Evolutionary conservation across 2,113 vertebrate genomes (phyloP).

Genomic region (Barbus barbus): DNA sequence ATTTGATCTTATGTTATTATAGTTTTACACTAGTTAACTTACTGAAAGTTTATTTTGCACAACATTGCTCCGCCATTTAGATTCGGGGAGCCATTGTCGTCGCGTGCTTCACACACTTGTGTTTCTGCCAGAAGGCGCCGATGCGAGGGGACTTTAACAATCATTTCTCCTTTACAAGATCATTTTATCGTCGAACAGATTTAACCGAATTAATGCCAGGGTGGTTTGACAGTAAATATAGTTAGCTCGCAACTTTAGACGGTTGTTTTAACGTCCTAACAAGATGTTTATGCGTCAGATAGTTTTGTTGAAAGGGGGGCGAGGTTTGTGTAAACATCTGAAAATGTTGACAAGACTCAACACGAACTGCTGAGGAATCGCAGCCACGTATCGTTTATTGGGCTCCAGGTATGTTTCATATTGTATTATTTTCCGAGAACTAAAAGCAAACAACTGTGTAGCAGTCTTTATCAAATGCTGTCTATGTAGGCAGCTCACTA

Average conservation of each 20-base stretch:
- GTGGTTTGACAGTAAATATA: background rate
- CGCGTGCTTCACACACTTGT: background rate
- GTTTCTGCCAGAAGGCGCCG: background rate
- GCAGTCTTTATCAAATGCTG: background rate
- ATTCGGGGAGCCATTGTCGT: background rate
- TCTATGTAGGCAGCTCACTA: background rate
- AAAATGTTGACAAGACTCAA: slow-evolving; percentile 22
- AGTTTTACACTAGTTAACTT: background rate
- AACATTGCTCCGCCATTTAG: background rate
- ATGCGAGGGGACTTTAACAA: slow-evolving; percentile 26
- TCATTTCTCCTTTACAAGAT: background rate
- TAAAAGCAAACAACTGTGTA: background rate
- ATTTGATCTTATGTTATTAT: too few species aligned
- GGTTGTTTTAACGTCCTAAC: background rate
- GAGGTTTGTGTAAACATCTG: slow-evolving; percentile 8
- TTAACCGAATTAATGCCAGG: background rate
- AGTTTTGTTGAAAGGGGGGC: background rate
- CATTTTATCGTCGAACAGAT: background rate
- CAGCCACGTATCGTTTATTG: background rate
- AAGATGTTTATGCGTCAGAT: background rate
- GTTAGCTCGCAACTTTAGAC: background rate
- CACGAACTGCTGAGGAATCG: background rate
- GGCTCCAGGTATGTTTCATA: background rate
- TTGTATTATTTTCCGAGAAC: background rate
- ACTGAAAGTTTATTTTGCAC: slow-evolving; percentile 13